Evolutionary conservation across 2,888 invertebrate genomes (phyloP).

Genomic region (Carpatolechia fugitivella): DNA sequence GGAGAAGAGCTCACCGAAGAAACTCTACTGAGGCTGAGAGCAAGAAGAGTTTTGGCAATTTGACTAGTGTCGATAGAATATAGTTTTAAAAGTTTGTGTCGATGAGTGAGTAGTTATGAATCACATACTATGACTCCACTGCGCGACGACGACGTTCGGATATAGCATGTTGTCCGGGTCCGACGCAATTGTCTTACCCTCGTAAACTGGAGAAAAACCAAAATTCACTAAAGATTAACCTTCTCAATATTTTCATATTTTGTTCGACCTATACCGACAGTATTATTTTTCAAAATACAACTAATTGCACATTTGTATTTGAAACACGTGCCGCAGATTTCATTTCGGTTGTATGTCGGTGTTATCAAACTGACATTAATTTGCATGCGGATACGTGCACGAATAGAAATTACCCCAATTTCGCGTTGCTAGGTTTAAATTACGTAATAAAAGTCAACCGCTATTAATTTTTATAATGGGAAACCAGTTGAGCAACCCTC

Average conservation of each 20-base stretch:
- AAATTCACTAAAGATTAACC: background rate
- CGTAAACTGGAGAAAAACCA: background rate
- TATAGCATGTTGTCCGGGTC: conserved; percentile 28
- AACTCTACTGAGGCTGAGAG: too few relatives aligned
- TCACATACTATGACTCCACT: conserved; percentile 4
- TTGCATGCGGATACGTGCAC: conserved; percentile 12
- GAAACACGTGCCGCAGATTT: conserved; percentile 9
- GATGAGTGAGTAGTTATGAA: conserved; percentile 4
- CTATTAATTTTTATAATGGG: conserved; percentile 4
- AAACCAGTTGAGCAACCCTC: background rate
- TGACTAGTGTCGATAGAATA: background rate
- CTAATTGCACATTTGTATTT: conserved; percentile 1
- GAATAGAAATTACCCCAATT: conserved; percentile 11
- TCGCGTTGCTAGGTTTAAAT: background rate
- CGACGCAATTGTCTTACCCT: conserved; percentile 28
- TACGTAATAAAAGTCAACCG: conserved; percentile 8
- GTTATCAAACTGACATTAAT: conserved; percentile 16
- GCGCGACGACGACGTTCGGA: conserved; percentile 9
- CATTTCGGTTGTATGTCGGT: conserved; percentile 8
- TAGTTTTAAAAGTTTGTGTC: too few relatives aligned
- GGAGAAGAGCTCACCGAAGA: too few relatives aligned
- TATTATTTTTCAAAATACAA: conserved; percentile 3
- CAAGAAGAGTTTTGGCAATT: background rate
- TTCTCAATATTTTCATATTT: background rate
- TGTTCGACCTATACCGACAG: background rate